phyloP scores from a whole-genome alignment of 2,888 invertebrate species.

The Eupeodes latifasciatus region DNA sequence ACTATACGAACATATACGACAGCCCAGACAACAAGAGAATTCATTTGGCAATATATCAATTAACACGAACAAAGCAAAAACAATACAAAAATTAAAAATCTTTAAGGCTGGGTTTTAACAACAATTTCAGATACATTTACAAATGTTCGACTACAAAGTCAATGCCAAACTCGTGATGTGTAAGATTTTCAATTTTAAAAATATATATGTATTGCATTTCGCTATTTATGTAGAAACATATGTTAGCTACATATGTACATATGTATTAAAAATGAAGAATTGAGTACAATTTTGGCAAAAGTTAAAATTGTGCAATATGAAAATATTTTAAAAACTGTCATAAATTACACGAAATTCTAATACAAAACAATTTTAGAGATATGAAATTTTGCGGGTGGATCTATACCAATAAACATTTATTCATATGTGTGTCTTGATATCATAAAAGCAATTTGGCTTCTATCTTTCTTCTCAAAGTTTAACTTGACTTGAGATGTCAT shows the following conservation, averaged over 20 bases:
- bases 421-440: not conserved
- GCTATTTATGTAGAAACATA: too few species aligned
- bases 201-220: not conserved
- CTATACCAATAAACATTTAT: not conserved
- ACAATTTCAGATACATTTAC: not conserved
- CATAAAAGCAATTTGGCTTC: slow-evolving; percentile 55
- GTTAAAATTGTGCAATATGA: not conserved
- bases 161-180: slow-evolving; percentile 7
- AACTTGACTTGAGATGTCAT: slow-evolving; percentile 48
- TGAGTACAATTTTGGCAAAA: not conserved
- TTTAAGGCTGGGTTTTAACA: not conserved
- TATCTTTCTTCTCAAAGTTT: not conserved
- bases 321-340: slow-evolving; percentile 19
- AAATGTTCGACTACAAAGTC: not conserved
- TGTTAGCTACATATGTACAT: too few species aligned
- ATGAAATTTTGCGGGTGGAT: slow-evolving; percentile 49
- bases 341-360: slow-evolving; percentile 26
- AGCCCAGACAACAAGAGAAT: slow-evolving; percentile 26
- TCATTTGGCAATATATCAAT: slow-evolving; percentile 27
- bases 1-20: not conserved
- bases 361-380: slow-evolving; percentile 21
- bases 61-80: not conserved
- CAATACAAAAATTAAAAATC: not conserved
- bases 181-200: slow-evolving; percentile 9
- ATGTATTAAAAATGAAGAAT: too few species aligned